phyloP scores from a whole-genome alignment of 2,797 vertebrate genomes.

The Acanthurus lineatus region DNA sequence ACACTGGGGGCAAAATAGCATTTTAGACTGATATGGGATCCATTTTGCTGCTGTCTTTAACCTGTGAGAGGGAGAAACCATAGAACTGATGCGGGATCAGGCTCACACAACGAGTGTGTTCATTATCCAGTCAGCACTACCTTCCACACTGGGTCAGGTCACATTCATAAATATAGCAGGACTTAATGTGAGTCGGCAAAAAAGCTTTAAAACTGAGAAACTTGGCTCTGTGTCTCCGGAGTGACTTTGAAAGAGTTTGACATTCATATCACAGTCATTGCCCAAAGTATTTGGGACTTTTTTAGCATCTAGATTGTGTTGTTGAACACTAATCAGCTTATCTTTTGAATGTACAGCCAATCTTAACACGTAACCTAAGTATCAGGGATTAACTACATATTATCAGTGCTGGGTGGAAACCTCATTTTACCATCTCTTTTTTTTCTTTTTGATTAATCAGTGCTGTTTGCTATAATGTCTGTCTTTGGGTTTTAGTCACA shows the following conservation, averaged over 20 bases:
- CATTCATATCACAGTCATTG: neutral
- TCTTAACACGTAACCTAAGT: too few species aligned
- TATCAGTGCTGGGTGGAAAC: too few species aligned
- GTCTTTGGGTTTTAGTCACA: too few species aligned
- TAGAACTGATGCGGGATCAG: constrained; percentile 21
- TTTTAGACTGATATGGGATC: constrained; percentile 20
- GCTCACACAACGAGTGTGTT: constrained; percentile 17
- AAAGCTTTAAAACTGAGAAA: neutral
- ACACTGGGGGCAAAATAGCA: constrained; percentile 20
- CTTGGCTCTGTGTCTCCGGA: neutral
- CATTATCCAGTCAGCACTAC: constrained; percentile 51
- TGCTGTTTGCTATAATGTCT: too few species aligned
- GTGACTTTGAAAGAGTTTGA: constrained; percentile 14
- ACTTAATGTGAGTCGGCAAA: constrained; percentile 8
- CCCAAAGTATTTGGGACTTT: constrained; percentile 1
- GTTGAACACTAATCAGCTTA: neutral
- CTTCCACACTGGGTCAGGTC: constrained; percentile 29
- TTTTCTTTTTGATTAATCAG: too few species aligned
- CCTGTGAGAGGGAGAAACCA: neutral
- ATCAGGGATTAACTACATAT: too few species aligned
- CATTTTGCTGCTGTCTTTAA: constrained; percentile 13
- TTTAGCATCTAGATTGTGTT: neutral
- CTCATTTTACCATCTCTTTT: too few species aligned
- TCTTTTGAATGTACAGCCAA: neutral
- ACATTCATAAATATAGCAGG: constrained; percentile 24